Evolutionary conservation across 92 coral and sea anemone genomes (phyloP).

Genomic region (Heteractis magnifica): DNA sequence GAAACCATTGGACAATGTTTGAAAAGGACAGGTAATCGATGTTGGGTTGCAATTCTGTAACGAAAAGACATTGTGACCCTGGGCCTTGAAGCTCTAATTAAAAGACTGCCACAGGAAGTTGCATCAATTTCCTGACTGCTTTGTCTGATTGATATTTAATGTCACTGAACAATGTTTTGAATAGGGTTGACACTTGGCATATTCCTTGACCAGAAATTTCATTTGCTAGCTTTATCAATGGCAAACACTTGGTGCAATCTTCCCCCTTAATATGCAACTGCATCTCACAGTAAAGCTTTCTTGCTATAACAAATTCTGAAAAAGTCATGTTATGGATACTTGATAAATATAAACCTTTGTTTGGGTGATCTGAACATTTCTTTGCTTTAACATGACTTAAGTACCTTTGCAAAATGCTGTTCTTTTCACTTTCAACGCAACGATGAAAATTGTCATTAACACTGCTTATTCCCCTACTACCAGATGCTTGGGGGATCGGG

Average conservation of each 20-base stretch:
- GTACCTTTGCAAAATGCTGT: not conserved
- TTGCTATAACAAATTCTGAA: constrained; percentile 42
- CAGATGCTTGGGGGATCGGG: no score
- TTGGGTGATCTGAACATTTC: not conserved
- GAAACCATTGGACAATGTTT: constrained; percentile 14
- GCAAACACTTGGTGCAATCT: constrained; percentile 42
- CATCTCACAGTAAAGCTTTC: constrained; percentile 49
- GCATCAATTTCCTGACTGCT: constrained; percentile 51
- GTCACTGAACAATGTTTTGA: constrained; percentile 25
- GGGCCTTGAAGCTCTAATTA: constrained; percentile 44
- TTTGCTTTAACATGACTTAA: not conserved
- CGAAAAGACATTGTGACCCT: constrained; percentile 57
- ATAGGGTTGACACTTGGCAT: constrained; percentile 41
- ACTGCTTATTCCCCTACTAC: no score
- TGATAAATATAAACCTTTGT: not conserved
- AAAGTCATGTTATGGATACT: not conserved
- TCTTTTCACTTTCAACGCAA: not conserved
- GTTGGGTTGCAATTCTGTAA: constrained; percentile 41
- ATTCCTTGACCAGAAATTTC: constrained; percentile 37
- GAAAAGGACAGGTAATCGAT: constrained; percentile 29
- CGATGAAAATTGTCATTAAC: no score
- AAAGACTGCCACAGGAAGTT: constrained; percentile 34
- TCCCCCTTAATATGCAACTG: constrained; percentile 16
- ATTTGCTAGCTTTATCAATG: constrained; percentile 48
- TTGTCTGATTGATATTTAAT: constrained; percentile 50